A percentile compares a stretch with the other conserved stretches of the same genome.
Evolutionary conservation across 2,888 invertebrate species (phyloP).

Genomic region (Stenolophus ochropezus): DNA sequence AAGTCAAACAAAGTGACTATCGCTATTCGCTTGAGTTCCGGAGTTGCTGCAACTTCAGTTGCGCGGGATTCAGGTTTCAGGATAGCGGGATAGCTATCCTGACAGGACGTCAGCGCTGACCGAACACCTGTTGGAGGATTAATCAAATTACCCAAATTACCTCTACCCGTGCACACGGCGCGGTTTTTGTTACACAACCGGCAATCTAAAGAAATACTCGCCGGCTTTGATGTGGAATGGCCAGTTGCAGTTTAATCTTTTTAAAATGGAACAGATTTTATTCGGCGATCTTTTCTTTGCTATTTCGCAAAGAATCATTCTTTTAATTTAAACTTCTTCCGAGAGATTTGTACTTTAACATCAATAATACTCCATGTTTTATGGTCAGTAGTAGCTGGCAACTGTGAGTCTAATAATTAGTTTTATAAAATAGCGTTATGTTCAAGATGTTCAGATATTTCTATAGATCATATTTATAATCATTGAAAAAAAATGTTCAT

Average conservation of each 20-base stretch:
- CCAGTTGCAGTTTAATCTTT: neutral
- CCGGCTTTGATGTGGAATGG: neutral
- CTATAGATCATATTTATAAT: too few relatives aligned
- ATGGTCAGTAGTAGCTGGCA: too few relatives aligned
- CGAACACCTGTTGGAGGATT: constrained; percentile 48
- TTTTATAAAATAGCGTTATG: too few relatives aligned
- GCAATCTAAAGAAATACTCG: neutral
- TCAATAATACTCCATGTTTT: too few relatives aligned
- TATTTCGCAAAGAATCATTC: too few relatives aligned
- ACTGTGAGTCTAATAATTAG: too few relatives aligned
- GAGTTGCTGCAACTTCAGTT: neutral
- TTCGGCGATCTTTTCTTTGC: too few relatives aligned
- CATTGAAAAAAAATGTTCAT: too few relatives aligned
- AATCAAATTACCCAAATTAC: constrained; percentile 40
- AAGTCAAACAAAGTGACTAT: neutral
- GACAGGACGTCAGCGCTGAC: neutral
- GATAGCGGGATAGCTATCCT: neutral
- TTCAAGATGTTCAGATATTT: too few relatives aligned
- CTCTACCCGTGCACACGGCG: neutral
- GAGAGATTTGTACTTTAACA: too few relatives aligned
- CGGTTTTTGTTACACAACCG: neutral
- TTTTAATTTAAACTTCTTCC: too few relatives aligned
- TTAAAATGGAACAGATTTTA: too few relatives aligned
- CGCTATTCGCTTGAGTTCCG: neutral
- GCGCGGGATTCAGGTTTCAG: neutral